Conservation (phyloP, 2,888 invertebrate genomes). For the Drosophila rellima region DNA sequence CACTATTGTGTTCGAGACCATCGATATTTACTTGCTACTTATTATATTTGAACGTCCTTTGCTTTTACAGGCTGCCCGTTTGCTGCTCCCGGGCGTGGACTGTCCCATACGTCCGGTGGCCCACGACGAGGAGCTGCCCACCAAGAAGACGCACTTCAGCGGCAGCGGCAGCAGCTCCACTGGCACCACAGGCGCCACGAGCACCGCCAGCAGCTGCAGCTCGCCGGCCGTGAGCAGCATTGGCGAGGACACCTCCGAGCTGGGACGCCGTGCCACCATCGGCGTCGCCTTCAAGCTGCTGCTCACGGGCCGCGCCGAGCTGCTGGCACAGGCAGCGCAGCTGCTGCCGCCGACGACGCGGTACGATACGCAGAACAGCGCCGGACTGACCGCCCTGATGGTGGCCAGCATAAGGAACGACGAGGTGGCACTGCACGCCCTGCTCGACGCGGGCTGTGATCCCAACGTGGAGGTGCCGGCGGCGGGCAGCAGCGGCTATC, state of each 20-base stretch:
- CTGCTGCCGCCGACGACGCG: slow-evolving; percentile 90
- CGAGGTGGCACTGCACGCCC: slow-evolving; percentile 90
- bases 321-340: slow-evolving; percentile 91
- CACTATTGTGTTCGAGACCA: too few relatives aligned
- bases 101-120: slow-evolving; percentile 93
- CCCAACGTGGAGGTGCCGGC: slow-evolving; percentile 92
- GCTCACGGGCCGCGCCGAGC: slow-evolving; percentile 91
- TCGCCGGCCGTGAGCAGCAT: slow-evolving; percentile 60
- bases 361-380: slow-evolving; percentile 92
- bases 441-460: slow-evolving; percentile 93
- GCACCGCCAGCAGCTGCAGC: slow-evolving; percentile 62
- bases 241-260: slow-evolving; percentile 86
- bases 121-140: slow-evolving; percentile 86
- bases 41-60: background rate
- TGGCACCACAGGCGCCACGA: slow-evolving; percentile 40
- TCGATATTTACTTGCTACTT: background rate
- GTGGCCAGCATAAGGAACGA: slow-evolving; percentile 93
- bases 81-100: slow-evolving; percentile 95
- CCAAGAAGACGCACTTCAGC: slow-evolving; percentile 80
- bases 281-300: slow-evolving; percentile 93
- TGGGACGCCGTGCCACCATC: slow-evolving; percentile 89
- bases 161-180: slow-evolving; percentile 28
- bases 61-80: slow-evolving; percentile 87
- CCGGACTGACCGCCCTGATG: slow-evolving; percentile 94
- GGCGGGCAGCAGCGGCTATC: slow-evolving; percentile 85